A percentile compares a stretch with the other conserved stretches of the same genome.
phyloP scores from a whole-genome alignment of 2,797 vertebrate genomes.

The Phalloptychus januarius region DNA sequence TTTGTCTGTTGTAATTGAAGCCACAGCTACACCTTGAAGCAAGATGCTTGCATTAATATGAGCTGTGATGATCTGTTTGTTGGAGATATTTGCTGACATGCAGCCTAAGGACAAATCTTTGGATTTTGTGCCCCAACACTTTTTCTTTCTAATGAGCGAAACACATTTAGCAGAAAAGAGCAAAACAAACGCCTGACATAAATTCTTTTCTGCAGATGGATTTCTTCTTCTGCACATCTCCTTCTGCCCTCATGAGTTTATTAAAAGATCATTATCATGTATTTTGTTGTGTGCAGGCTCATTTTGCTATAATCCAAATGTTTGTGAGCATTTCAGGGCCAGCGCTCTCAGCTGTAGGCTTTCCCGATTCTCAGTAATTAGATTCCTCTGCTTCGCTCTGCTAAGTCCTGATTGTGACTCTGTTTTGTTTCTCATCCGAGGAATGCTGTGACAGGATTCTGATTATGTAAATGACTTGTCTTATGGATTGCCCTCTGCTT shows the following conservation, averaged over 20 bases:
- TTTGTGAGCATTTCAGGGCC: conserved; percentile 13
- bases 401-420: conserved; percentile 53
- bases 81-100: not conserved
- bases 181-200: not conserved
- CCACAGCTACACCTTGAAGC: conserved; percentile 23
- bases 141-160: not conserved
- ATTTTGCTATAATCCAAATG: not conserved
- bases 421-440: conserved; percentile 48
- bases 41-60: conserved; percentile 11
- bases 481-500: conserved; percentile 30
- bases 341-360: conserved; percentile 41
- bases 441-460: conserved; percentile 34
- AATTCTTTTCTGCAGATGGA: not conserved
- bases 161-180: not conserved
- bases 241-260: not conserved
- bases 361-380: conserved; percentile 55
- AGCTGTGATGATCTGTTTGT: conserved; percentile 24
- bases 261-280: not conserved
- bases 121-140: not conserved
- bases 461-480: conserved; percentile 58
- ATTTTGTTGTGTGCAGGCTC: not conserved
- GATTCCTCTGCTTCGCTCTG: conserved; percentile 54
- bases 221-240: not conserved
- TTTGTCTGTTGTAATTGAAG: conserved; percentile 59
- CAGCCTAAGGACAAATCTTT: not conserved